A percentile compares a stretch with the other conserved stretches of the same genome.
These are phyloP conservation scores for Ricordea florida DNA, from an alignment of 92 coral and sea anemone genomes.

Conservation along the genomic window DNA sequence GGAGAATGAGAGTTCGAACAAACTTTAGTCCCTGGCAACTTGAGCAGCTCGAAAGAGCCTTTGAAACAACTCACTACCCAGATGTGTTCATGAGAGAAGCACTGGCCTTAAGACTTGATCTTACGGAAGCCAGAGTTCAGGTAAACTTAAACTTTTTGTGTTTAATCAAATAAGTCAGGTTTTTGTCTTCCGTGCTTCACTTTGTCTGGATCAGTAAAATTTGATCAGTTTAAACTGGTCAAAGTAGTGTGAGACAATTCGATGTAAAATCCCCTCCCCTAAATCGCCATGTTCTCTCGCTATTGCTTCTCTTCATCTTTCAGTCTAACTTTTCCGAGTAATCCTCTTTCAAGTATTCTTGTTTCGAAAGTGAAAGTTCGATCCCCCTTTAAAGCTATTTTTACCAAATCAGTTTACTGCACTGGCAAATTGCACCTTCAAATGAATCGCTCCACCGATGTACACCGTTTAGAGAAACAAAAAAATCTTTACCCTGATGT, in stretches of 20 bases:
- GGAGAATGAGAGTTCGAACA: conserved; percentile 96
- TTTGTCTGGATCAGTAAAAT: not conserved
- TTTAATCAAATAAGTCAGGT: not conserved
- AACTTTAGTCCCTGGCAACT: conserved; percentile 98
- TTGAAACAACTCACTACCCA: conserved; percentile 93
- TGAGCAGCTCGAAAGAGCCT: conserved; percentile 95
- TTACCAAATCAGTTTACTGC: too few species aligned
- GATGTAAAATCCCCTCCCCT: not conserved
- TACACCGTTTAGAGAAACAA: too few species aligned
- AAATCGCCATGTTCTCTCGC: not conserved
- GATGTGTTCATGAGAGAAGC: conserved; percentile 99
- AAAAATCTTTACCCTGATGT: too few species aligned
- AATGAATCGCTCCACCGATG: too few species aligned
- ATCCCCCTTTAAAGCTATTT: too few species aligned
- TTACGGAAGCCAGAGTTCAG: conserved; percentile 99
- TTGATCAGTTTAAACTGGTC: too few species aligned
- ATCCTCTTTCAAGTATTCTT: too few species aligned
- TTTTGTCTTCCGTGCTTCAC: not conserved
- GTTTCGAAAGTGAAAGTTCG: too few species aligned
- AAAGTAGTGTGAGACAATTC: not conserved
- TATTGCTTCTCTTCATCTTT: not conserved
- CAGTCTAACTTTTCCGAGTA: too few species aligned
- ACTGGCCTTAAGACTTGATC: conserved; percentile 86
- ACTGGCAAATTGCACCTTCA: too few species aligned
- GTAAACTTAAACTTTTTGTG: conserved; percentile 31